Base-by-base conservation (phyloP, 1,140 invertebrate genomes). In the Mactra quadrangularis region DNA sequence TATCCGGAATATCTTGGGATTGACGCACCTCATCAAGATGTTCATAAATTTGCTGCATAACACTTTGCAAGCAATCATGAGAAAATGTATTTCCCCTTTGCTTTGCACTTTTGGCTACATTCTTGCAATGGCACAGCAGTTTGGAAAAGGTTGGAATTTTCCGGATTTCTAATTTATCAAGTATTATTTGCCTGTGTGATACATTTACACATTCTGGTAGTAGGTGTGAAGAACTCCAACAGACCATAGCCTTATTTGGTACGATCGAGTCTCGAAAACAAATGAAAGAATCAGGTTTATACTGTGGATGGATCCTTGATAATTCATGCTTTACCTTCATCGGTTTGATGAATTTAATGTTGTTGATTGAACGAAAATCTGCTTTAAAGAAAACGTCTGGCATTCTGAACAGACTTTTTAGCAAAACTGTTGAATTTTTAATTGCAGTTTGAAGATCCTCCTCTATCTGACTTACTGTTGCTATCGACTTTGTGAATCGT, bases 291-390 rank as follows among this genome's bases (percentile, higher is more conserved):
- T 15, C 0, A 19, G n/a, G 17, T 15, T 29, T 47, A 29, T 17
- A 68, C 22, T 68, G 64, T 17, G 25, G 13, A 3, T 68, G 15
- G 19, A 68, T 68, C 17, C 3, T 17, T 7, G 38, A 47, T 17
- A 68, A 31, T n/a, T 19, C 78, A 3, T 62, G 35, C 29, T 17
- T 11, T 27, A 82, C 82, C 31, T 4, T 45, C 41, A 81, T 15
- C 31, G 82, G 83, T 4, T 70, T 29, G 11, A 89, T 29, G 33
- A 89, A 89, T n/a, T 76, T 81, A 7, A 86, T 85, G 17, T 53
- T 41, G 22, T 47, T 55, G 13, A 87, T 50, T 31, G 19, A 19
- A 3, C 25, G 3, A 17, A 86, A 70, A 0, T 84, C 15, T 17
- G 25, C 35, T 38, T 31, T 19, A 27, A 53, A 50, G 33, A 86